phyloP scores from a whole-genome alignment of 2,113 vertebrate species.

The Oreochromis tanganicae region DNA sequence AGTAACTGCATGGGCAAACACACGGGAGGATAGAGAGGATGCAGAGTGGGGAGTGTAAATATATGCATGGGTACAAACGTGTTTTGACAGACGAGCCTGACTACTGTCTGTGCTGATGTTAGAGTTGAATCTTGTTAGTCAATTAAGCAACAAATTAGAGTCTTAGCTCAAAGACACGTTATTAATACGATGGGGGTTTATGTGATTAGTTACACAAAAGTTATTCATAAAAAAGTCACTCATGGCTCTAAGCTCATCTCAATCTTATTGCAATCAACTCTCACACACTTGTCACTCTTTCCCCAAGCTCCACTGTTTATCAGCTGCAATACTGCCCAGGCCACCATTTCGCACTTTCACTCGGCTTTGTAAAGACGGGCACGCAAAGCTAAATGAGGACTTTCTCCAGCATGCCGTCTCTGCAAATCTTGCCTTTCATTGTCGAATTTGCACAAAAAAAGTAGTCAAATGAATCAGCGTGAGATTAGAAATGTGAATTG shows the following conservation, averaged over 20 bases:
- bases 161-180: constrained; percentile 13
- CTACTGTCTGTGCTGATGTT: background rate
- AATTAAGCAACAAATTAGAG: constrained; percentile 44
- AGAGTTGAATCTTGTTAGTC: background rate
- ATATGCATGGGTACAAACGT: background rate
- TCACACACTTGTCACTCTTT: background rate
- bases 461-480: background rate
- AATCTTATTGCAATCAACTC: background rate
- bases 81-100: background rate
- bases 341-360: background rate
- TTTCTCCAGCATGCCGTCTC: background rate
- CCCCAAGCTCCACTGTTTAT: background rate
- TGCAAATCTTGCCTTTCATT: background rate
- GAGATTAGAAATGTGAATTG: background rate
- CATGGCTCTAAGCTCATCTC: background rate
- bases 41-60: background rate
- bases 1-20: constrained; percentile 26
- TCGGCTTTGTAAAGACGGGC: background rate
- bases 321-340: background rate
- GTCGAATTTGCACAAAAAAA: background rate
- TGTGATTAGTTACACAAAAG: constrained; percentile 15
- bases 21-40: background rate
- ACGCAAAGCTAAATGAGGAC: background rate
- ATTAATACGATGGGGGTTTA: constrained; percentile 20
- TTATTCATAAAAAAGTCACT: constrained; percentile 15